Evolutionary conservation across 2,888 invertebrate genomes (phyloP), one percentile per base, ranked within the genome.

Genomic region (Leucania comma): DNA sequence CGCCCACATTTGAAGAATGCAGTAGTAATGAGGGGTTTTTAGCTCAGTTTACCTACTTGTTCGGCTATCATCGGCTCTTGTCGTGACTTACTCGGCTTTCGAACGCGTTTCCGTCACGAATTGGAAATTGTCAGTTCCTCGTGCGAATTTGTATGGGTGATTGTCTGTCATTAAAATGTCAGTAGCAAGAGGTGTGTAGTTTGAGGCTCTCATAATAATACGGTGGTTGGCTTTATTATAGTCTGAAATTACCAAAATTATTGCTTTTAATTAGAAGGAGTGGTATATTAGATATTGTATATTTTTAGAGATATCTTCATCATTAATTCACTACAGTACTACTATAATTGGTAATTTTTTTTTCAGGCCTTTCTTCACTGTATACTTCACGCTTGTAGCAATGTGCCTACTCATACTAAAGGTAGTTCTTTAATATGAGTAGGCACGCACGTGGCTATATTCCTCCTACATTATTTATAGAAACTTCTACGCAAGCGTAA

Each of bases 1-100:
- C 88, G 70, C 78, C 73, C 75, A 86, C 76, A 70, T 73, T 72
- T 61, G 70, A 77, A 83, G 80, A 83, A 86, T 86, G 85, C 83
- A 86, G 86, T 84, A 85, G 75, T 89, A 90, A 91, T 89, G 81
- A 89, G 82, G 83, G 90, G 86, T 85, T 88, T 87, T 87, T 86
- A 80, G 69, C 78, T 81, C 80, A 75, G 82, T 73, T 75, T 75
- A 42, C 42, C 42, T 42, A 81, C 75, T 79, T 65, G 65, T 73
- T 77, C 71, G 75, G 73, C 59, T 76, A 78, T 63, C 78, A 70
- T 74, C 72, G 75, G 63, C 48, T 62, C 29, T 51, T 46, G 74
- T 77, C 84, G 81, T 80, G 78, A 84, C 80, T 78, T 70, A 82
- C 80, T 75, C 80, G 72, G 75, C 75, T 82, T 80, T 76, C 76